Evolutionary conservation across 2,797 vertebrate genomes (phyloP).

Genomic region (Luscinia luscinia): DNA sequence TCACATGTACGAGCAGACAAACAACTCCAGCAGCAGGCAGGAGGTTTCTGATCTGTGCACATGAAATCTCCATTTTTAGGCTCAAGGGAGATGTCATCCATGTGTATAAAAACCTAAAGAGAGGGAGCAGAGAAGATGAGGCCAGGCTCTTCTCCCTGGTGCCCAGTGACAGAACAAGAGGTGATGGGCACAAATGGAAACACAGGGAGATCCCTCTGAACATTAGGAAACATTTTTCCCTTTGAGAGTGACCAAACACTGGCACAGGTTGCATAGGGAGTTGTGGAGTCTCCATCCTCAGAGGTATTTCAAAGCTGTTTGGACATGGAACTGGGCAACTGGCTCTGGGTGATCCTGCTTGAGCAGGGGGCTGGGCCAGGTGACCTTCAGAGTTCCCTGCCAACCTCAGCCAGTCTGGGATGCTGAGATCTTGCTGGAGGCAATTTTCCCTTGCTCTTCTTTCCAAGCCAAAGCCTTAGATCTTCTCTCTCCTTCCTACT

Average conservation of each 20-base stretch:
- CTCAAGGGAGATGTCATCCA: neutral
- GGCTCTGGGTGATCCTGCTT: neutral
- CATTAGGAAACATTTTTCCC: neutral
- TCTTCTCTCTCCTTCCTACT: neutral
- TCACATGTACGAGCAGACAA: neutral
- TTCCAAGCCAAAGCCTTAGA: neutral
- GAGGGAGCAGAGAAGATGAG: neutral
- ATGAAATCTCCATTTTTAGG: neutral
- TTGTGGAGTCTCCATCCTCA: neutral
- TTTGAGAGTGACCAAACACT: neutral
- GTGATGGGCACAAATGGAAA: neutral
- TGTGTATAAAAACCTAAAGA: neutral
- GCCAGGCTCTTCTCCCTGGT: neutral
- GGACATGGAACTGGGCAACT: neutral
- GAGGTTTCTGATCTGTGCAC: neutral
- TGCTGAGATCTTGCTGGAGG: neutral
- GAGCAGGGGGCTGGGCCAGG: neutral
- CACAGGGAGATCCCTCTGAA: neutral
- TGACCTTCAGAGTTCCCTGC: neutral
- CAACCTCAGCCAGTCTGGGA: neutral
- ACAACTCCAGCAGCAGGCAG: neutral
- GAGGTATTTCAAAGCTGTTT: neutral
- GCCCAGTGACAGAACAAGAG: neutral
- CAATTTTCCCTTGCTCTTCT: neutral
- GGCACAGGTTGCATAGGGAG: too few species aligned